Conservation (phyloP, 2,888 invertebrate genomes). For the Cyrtodaria siliqua region DNA sequence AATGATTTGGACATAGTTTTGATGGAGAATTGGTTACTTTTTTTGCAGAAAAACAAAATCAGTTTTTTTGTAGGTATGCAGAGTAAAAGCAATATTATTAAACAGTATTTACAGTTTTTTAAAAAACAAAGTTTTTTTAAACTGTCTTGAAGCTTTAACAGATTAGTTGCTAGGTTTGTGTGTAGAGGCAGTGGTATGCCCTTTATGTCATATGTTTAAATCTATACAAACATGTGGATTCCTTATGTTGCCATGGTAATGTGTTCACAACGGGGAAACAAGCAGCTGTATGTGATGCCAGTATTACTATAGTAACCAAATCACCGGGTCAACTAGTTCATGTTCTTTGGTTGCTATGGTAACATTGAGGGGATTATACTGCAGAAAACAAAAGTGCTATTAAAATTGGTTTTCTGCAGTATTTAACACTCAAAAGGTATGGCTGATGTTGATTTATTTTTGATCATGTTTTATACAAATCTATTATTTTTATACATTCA, state of each 20-base stretch:
- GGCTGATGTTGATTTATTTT: constrained; percentile 77
- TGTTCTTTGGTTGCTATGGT: constrained; percentile 10
- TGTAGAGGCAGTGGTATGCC: too few species aligned
- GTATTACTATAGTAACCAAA: constrained; percentile 29
- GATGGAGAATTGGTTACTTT: too few species aligned
- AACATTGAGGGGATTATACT: neutral
- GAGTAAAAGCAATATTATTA: too few species aligned
- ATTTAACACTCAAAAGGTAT: constrained; percentile 46
- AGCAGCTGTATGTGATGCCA: constrained; percentile 64
- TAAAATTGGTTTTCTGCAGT: constrained; percentile 22
- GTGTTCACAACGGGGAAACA: constrained; percentile 65
- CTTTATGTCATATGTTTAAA: too few species aligned
- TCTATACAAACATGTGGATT: constrained; percentile 21
- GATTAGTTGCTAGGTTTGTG: too few species aligned
- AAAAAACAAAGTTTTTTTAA: too few species aligned
- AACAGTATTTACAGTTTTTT: too few species aligned
- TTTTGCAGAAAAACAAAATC: too few species aligned
- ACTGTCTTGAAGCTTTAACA: too few species aligned
- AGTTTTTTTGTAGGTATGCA: too few species aligned
- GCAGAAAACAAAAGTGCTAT: constrained; percentile 20
- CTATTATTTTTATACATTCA: constrained; percentile 84
- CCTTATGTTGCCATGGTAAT: constrained; percentile 27
- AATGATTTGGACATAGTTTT: too few species aligned
- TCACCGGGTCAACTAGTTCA: too few species aligned
- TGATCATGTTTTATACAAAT: constrained; percentile 81